These are phyloP conservation scores for Andrena trimmerana DNA, from an alignment of 2,888 invertebrate species.

Conservation along the genomic window DNA sequence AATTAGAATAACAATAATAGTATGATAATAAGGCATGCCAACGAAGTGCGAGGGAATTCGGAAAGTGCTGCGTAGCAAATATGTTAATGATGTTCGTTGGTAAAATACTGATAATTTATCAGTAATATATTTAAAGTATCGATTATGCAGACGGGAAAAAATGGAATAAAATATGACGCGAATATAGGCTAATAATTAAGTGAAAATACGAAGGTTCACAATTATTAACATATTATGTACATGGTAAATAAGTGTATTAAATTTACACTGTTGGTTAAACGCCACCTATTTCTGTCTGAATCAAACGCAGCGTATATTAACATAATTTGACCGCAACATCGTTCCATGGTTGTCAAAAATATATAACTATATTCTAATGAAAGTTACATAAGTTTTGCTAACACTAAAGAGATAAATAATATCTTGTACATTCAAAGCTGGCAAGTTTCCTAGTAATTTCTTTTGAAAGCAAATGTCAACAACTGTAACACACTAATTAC, in stretches of 20 bases:
- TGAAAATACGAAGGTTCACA: background rate
- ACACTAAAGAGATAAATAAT: too few relatives aligned
- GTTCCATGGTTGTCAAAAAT: too few relatives aligned
- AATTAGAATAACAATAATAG: background rate
- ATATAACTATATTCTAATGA: too few relatives aligned
- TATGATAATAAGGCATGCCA: background rate
- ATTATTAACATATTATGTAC: background rate
- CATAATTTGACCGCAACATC: too few relatives aligned
- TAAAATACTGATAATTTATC: background rate
- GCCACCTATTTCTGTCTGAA: background rate
- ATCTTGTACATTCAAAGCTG: too few relatives aligned
- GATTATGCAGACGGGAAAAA: background rate
- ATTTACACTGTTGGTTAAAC: background rate
- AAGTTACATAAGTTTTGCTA: too few relatives aligned
- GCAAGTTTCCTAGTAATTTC: too few relatives aligned
- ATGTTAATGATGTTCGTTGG: background rate
- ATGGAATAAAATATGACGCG: background rate
- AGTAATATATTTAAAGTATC: background rate
- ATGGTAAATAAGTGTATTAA: background rate
- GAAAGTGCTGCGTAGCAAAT: background rate
- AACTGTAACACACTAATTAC: too few relatives aligned
- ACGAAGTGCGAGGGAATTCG: too few relatives aligned
- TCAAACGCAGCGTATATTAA: too few relatives aligned
- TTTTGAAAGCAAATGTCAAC: too few relatives aligned
- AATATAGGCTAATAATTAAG: background rate